Conservation (phyloP, 2,888 invertebrate genomes). For the Rotaria socialis region DNA sequence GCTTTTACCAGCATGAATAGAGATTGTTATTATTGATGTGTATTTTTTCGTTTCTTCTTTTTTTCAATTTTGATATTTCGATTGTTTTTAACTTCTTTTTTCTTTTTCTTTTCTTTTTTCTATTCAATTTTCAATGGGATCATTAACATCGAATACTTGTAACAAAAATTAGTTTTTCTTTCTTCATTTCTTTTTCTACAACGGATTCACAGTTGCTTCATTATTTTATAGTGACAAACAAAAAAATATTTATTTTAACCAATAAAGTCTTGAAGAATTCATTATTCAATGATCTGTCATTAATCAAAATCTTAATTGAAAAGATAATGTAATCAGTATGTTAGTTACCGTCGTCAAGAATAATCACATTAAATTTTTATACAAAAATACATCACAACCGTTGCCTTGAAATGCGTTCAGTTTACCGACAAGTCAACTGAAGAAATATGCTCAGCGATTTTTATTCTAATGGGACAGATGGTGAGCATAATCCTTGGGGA, state of each 20-base stretch:
- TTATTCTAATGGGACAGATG: no score
- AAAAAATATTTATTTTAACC: not conserved
- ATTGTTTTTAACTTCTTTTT: not conserved
- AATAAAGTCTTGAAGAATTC: no score
- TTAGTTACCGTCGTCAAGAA: no score
- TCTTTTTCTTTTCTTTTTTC: not conserved
- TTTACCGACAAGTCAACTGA: no score
- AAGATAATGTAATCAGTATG: no score
- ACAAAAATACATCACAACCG: no score
- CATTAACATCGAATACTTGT: not conserved
- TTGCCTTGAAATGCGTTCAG: no score
- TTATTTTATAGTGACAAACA: not conserved
- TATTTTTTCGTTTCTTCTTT: not conserved
- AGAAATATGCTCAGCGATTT: no score
- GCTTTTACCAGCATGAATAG: not conserved
- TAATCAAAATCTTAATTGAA: no score
- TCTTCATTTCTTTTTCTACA: not conserved
- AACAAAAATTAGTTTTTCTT: slow-evolving; percentile 3
- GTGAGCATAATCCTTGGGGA: no score
- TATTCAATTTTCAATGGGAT: not conserved
- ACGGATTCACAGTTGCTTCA: not conserved
- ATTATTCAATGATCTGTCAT: no score
- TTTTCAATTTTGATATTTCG: not conserved
- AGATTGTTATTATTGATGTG: not conserved
- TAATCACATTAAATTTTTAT: no score